Conservation (phyloP, 2,888 invertebrate genomes). For the Zaprionus lineosus region DNA sequence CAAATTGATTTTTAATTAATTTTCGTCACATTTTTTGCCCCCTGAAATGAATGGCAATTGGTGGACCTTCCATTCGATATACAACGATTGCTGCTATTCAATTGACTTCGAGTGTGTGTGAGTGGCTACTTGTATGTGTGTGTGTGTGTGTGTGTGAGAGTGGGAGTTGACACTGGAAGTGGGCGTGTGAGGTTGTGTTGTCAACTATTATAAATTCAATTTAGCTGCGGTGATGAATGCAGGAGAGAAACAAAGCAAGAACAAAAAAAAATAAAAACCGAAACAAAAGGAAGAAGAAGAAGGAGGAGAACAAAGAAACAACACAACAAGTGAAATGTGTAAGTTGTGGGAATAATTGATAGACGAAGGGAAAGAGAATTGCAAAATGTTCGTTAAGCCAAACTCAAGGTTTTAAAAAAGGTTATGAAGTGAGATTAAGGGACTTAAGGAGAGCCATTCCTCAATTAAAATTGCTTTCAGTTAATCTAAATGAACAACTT, state of each 20-base stretch:
- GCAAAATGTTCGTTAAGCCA: too few relatives aligned
- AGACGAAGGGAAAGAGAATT: too few relatives aligned
- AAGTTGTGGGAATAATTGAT: too few relatives aligned
- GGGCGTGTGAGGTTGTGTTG: conserved; percentile 41
- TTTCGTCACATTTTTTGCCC: conserved; percentile 73
- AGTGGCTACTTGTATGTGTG: not conserved
- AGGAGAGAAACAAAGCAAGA: not conserved
- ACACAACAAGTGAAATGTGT: conserved; percentile 16
- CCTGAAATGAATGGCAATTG: conserved; percentile 43
- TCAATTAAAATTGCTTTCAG: too few relatives aligned
- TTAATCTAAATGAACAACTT: too few relatives aligned
- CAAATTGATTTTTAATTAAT: conserved; percentile 77
- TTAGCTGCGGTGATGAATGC: conserved; percentile 59
- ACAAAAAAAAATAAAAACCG: conserved; percentile 8
- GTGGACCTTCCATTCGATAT: conserved; percentile 23
- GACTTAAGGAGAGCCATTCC: too few relatives aligned
- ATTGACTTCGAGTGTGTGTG: conserved; percentile 17
- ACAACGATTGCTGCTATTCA: conserved; percentile 23
- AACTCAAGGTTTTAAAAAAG: too few relatives aligned
- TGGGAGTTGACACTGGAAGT: conserved; percentile 4
- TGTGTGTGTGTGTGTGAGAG: not conserved
- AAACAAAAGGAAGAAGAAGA: not conserved
- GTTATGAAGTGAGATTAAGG: too few relatives aligned
- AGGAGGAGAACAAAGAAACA: too few relatives aligned
- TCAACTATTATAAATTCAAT: conserved; percentile 76